Percentiles rank a stretch among this genome's conserved stretches.
These are phyloP conservation scores for Acanthiza pusilla DNA, from an alignment of 2,797 vertebrate genomes.

Conservation along the genomic window DNA sequence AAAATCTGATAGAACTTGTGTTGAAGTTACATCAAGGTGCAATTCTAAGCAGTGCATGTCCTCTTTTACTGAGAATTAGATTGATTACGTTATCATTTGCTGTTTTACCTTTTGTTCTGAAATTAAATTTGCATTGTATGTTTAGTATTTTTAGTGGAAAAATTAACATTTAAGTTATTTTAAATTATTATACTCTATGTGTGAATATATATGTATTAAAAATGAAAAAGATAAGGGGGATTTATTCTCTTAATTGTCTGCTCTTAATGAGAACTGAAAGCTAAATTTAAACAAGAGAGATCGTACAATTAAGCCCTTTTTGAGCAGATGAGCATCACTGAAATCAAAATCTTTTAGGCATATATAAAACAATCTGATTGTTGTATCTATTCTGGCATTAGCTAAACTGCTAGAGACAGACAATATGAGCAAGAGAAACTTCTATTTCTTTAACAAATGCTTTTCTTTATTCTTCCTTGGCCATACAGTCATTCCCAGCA, in stretches of 20 bases:
- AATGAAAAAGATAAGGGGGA: background rate
- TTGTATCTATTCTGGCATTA: background rate
- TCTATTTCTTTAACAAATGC: conserved; percentile 6
- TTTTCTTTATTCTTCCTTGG: conserved; percentile 59
- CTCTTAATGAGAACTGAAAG: background rate
- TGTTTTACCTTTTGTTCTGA: background rate
- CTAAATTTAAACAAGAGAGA: background rate
- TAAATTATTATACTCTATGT: background rate
- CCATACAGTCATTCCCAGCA: conserved; percentile 76
- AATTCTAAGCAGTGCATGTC: background rate
- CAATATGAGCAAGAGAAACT: background rate
- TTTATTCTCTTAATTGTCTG: background rate
- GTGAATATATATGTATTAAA: background rate
- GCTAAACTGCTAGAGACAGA: background rate
- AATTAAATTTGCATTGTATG: background rate
- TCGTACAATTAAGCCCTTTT: background rate
- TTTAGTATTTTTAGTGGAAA: background rate
- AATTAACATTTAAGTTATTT: background rate
- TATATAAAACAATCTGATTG: background rate
- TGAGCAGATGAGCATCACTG: background rate
- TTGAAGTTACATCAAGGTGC: background rate
- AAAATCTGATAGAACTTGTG: background rate
- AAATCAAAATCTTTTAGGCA: background rate
- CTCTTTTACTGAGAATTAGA: background rate
- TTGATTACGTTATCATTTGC: background rate